Percentiles rank a stretch among this genome's conserved stretches.
phyloP scores from a whole-genome alignment of 1,140 invertebrate genomes.

The Zophobas atratus region DNA sequence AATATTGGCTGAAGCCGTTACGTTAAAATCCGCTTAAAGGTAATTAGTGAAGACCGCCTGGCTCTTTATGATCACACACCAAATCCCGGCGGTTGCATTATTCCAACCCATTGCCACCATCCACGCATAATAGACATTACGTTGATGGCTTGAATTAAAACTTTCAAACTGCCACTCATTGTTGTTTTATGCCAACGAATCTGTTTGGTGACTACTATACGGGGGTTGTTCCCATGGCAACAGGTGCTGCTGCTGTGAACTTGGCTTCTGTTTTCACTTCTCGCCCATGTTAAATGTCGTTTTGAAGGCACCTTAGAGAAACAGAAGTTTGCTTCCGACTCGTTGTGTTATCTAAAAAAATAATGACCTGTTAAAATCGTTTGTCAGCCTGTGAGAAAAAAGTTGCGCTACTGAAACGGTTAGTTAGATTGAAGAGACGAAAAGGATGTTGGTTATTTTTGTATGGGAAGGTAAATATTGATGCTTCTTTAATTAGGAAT shows the following conservation, averaged over 20 bases:
- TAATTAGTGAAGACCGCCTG: conserved; percentile 42
- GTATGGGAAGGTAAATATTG: conserved; percentile 16
- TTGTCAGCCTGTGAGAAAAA: conserved; percentile 34
- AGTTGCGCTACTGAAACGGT: neutral
- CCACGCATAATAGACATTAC: conserved; percentile 41
- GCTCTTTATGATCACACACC: conserved; percentile 39
- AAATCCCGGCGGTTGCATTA: conserved; percentile 44
- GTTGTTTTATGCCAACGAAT: conserved; percentile 41
- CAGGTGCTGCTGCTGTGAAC: conserved; percentile 33
- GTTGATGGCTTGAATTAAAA: conserved; percentile 44
- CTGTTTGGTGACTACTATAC: conserved; percentile 16
- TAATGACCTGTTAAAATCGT: conserved; percentile 38
- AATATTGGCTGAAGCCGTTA: conserved; percentile 6
- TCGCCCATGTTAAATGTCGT: conserved; percentile 33
- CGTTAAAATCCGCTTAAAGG: conserved; percentile 41
- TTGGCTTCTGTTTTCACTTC: conserved; percentile 40
- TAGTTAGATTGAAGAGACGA: no score
- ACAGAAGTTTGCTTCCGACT: conserved; percentile 1
- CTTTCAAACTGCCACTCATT: conserved; percentile 45
- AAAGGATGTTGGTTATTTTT: neutral
- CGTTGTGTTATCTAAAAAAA: conserved; percentile 40
- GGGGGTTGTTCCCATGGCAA: conserved; percentile 32
- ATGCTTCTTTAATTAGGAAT: conserved; percentile 16
- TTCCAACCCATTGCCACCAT: conserved; percentile 43
- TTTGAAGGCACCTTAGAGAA: neutral